Base-by-base conservation (phyloP, 53 echinoderm and acorn worm species). In the Actinopyga echinites region DNA sequence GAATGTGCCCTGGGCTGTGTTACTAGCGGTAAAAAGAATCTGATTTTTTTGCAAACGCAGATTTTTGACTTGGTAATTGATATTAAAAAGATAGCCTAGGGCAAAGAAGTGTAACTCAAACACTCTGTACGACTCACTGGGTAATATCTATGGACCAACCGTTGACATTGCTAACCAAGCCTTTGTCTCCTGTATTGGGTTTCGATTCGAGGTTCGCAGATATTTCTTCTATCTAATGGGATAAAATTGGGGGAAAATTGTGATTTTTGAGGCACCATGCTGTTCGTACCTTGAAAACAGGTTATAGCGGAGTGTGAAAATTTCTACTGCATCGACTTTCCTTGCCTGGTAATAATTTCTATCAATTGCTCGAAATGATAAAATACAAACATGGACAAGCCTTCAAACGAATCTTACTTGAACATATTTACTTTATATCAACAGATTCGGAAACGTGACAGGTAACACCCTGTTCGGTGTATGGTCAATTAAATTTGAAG, bases 61-160 rank as follows among this genome's bases (percentile, higher is more conserved):
- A 24, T 71, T 71, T 71, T 71, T 78, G 78, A 78, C 78, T 78
- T 78, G 56, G 57, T 56, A 78, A 78, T 78, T 78, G 57, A 78
- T 78, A 78, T 78, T 54, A 78, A 78, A 78, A 30, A 30, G 57
- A 56, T 56, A 30, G 78, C 78, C 54, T 17, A 33, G 33, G 57
- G 57, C 20, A 15, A 78, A 55, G 30, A 55, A 45, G 33, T 33
- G 57, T 78, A 78, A 30, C 56, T 78, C 78, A 78, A 78, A 78
- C 54, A 56, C 26, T 33, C 28, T 33, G 53, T 55, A 45, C 34
- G 78, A 78, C 21, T 78, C 56, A 44, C 5, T 71, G 71, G 44
- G 22, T 71, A 36, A 37, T 37, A 30, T 35, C 20, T 17, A 71
- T 42, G 44, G 24, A 23, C n/a, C 25, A 40, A 38, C 42, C 44